phyloP scores from a whole-genome alignment of 2,797 vertebrate genomes.

The Sternarchorhynchus goeldii region DNA sequence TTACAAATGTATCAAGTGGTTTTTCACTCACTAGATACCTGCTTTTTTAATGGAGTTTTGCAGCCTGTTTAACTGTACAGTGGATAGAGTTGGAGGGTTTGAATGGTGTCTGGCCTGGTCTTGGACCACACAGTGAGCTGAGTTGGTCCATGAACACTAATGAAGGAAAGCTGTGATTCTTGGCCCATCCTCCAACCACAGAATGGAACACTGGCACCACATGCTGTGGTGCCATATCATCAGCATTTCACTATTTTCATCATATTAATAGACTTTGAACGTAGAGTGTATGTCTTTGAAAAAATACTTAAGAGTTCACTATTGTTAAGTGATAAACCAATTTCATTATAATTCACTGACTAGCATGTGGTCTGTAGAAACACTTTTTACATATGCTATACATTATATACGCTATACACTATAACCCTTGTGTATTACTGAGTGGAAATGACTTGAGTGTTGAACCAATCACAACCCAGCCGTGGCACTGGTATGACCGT shows the following conservation, averaged over 20 bases:
- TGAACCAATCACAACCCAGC: too few species aligned
- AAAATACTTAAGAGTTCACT: neutral
- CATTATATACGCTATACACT: too few species aligned
- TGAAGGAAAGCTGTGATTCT: conserved; percentile 67
- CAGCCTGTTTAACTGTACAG: conserved; percentile 2
- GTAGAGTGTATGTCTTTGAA: neutral
- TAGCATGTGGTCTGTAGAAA: neutral
- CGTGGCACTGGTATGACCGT: too few species aligned
- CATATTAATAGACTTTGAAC: conserved; percentile 25
- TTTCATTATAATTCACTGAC: neutral
- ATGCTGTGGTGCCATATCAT: conserved; percentile 59
- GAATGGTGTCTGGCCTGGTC: conserved; percentile 26
- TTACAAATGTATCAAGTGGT: neutral
- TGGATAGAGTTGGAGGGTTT: conserved; percentile 9
- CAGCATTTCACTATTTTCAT: conserved; percentile 31
- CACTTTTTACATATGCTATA: too few species aligned
- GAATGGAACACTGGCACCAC: conserved; percentile 64
- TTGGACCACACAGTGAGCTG: conserved; percentile 62
- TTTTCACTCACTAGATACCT: neutral
- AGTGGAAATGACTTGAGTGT: too few species aligned
- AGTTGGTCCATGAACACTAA: conserved; percentile 64
- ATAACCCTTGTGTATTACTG: too few species aligned
- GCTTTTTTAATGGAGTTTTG: conserved; percentile 7
- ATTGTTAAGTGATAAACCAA: neutral
- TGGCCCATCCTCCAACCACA: conserved; percentile 67